Conservation (phyloP, 2,113 vertebrate species). For the Malurus melanocephalus region DNA sequence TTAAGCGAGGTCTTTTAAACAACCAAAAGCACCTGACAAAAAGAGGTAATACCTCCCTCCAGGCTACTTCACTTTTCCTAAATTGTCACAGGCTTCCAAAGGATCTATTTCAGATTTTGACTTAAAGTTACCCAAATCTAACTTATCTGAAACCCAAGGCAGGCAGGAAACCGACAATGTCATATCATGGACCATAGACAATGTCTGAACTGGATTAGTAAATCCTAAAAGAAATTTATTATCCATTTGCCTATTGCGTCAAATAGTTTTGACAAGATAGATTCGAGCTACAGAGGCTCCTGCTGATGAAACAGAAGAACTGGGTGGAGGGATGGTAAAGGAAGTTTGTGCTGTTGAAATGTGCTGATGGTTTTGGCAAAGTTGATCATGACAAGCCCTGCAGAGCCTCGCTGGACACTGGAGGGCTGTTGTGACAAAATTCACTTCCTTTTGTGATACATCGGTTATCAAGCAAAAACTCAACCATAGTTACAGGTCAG, state of each 20-base stretch:
- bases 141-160: not conserved
- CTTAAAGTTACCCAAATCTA: not conserved
- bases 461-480: not conserved
- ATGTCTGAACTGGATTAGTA: not conserved
- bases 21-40: not conserved
- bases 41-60: not conserved
- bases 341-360: not conserved
- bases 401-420: not conserved
- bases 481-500: not conserved
- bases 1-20: not conserved
- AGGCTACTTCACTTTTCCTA: not conserved
- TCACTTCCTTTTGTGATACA: not conserved
- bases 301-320: not conserved
- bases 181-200: not conserved
- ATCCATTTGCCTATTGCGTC: not conserved
- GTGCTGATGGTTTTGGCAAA: not conserved
- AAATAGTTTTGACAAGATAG: not conserved
- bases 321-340: not conserved
- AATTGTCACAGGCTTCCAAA: not conserved
- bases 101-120: not conserved
- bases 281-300: not conserved
- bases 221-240: not conserved
- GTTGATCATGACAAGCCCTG: not conserved
- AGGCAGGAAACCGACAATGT: not conserved
- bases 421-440: not conserved